Evolutionary conservation across 2,113 vertebrate species (phyloP).

Genomic region (Agelaius phoeniceus): DNA sequence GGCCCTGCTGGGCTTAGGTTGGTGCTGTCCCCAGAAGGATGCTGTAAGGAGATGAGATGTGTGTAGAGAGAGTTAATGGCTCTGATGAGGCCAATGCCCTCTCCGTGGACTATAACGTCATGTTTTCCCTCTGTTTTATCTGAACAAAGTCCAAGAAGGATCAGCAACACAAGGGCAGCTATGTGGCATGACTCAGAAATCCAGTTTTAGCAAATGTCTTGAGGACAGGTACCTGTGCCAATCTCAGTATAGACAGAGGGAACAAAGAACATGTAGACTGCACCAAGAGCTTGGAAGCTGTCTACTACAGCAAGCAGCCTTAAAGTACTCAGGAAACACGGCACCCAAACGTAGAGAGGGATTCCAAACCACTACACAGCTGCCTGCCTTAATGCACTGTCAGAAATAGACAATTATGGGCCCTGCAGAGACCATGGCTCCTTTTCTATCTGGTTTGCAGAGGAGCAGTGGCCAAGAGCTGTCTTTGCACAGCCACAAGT

Average conservation of each 20-base stretch:
- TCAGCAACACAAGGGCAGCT: neutral
- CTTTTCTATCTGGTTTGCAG: neutral
- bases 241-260: neutral
- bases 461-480: neutral
- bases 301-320: neutral
- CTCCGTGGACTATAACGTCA: neutral
- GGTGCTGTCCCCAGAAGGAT: neutral
- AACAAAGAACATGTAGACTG: neutral
- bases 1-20: neutral
- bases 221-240: neutral
- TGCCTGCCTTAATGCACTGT: neutral
- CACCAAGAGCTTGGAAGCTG: neutral
- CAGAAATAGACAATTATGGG: neutral
- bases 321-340: fast-evolving
- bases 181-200: neutral
- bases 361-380: neutral
- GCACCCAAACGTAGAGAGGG: neutral
- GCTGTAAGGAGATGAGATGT: neutral
- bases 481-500: neutral
- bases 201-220: neutral
- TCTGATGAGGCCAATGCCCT: neutral
- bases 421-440: neutral
- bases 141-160: neutral
- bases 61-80: neutral
- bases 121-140: neutral